phyloP scores from a whole-genome alignment of 2,888 invertebrate genomes.

The Drosophila atripex region DNA sequence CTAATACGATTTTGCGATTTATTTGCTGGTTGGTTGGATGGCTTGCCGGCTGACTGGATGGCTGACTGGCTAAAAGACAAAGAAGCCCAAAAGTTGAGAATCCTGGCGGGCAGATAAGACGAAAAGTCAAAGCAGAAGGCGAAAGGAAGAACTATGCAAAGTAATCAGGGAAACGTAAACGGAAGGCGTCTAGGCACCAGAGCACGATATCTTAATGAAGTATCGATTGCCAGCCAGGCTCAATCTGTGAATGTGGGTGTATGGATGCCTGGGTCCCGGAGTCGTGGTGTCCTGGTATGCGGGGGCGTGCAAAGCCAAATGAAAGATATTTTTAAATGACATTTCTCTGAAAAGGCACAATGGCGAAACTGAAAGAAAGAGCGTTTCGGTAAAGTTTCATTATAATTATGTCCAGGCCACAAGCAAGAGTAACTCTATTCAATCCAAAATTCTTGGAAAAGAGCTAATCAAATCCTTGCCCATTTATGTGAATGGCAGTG shows the following conservation, averaged over 20 bases:
- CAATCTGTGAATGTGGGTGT: conserved; percentile 24
- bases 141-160: conserved; percentile 71
- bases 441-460: conserved; percentile 17
- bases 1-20: conserved; percentile 76
- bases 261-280: background rate
- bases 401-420: conserved; percentile 36
- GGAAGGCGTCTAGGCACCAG: conserved; percentile 79
- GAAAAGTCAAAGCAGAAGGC: conserved; percentile 35
- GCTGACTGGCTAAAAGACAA: conserved; percentile 54
- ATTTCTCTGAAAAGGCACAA: conserved; percentile 54
- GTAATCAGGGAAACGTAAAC: conserved; percentile 82
- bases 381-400: conserved; percentile 26
- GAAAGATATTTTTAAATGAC: conserved; percentile 71
- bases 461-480: conserved; percentile 29
- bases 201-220: conserved; percentile 80
- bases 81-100: conserved; percentile 46
- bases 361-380: conserved; percentile 48
- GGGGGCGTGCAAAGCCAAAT: conserved; percentile 31
- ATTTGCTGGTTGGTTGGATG: conserved; percentile 58
- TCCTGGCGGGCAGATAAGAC: conserved; percentile 64
- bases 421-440: conserved; percentile 8
- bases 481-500: conserved; percentile 4
- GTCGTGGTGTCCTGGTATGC: conserved; percentile 1
- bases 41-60: background rate
- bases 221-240: conserved; percentile 67